Percentiles rank a stretch among this genome's conserved stretches.
Conservation (phyloP, 2,797 vertebrate genomes). For the Craterocephalus amniculus region DNA sequence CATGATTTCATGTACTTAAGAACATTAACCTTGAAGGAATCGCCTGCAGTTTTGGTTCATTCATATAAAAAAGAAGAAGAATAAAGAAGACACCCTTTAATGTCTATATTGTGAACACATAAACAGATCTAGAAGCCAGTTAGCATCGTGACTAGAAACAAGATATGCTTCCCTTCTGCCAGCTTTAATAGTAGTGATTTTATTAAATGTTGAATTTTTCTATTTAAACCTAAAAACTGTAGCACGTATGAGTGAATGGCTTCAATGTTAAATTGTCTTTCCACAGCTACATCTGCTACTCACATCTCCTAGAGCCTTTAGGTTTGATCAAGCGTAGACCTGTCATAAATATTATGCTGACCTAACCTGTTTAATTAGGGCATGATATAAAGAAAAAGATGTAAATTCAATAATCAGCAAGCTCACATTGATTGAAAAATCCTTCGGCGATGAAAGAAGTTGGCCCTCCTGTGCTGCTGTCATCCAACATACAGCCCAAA, state of each 20-base stretch:
- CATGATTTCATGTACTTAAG: neutral
- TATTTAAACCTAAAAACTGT: neutral
- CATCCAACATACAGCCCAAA: slow-evolving; percentile 29
- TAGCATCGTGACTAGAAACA: neutral
- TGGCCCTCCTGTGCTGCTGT: neutral
- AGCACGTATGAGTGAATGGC: neutral
- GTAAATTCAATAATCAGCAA: slow-evolving; percentile 34
- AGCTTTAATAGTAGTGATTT: neutral
- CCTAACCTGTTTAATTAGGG: slow-evolving; percentile 2
- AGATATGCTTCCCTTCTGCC: neutral
- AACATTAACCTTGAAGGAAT: neutral
- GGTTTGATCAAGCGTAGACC: slow-evolving; percentile 13
- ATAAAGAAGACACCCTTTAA: neutral
- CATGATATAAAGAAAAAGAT: slow-evolving; percentile 22
- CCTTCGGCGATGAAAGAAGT: slow-evolving; percentile 16
- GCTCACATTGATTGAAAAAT: slow-evolving; percentile 10
- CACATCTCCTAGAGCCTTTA: slow-evolving; percentile 6
- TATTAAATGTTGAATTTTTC: neutral
- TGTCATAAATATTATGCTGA: slow-evolving; percentile 25
- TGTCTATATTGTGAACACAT: neutral
- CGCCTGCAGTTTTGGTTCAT: neutral
- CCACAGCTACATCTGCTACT: slow-evolving; percentile 16
- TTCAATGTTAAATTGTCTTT: neutral
- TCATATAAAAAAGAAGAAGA: neutral
- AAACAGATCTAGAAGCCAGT: neutral